These are phyloP conservation scores for Chelonus insularis DNA, from an alignment of 1,140 invertebrate species.

Conservation along the genomic window DNA sequence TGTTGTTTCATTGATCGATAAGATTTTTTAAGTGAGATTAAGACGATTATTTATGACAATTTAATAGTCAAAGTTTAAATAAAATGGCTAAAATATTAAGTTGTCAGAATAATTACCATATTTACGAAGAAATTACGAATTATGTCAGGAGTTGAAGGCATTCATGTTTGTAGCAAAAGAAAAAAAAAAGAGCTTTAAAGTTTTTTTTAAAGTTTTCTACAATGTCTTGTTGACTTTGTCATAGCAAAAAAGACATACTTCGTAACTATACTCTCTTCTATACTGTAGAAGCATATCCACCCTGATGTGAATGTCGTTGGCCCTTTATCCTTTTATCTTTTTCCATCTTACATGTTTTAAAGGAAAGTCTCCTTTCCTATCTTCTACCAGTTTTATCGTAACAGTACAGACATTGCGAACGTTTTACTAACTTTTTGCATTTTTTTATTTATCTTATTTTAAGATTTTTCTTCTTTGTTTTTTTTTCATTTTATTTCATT, in stretches of 20 bases:
- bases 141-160: too few species aligned
- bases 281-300: not conserved
- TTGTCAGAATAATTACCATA: too few species aligned
- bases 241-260: not conserved
- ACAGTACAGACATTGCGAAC: not conserved
- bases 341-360: not conserved
- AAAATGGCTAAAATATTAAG: too few species aligned
- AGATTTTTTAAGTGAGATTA: too few species aligned
- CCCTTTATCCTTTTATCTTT: constrained; percentile 1
- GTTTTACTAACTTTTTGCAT: not conserved
- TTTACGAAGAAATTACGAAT: too few species aligned
- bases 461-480: not conserved
- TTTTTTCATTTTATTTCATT: not conserved
- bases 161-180: too few species aligned
- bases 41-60: too few species aligned
- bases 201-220: too few species aligned
- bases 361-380: not conserved
- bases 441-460: not conserved
- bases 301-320: not conserved
- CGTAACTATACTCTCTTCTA: not conserved
- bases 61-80: too few species aligned
- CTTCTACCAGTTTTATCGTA: not conserved
- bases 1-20: too few species aligned
- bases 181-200: too few species aligned
- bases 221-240: constrained; percentile 10